Evolutionary conservation across 2,888 invertebrate species (phyloP).

Genomic region (Uropetala carovei): DNA sequence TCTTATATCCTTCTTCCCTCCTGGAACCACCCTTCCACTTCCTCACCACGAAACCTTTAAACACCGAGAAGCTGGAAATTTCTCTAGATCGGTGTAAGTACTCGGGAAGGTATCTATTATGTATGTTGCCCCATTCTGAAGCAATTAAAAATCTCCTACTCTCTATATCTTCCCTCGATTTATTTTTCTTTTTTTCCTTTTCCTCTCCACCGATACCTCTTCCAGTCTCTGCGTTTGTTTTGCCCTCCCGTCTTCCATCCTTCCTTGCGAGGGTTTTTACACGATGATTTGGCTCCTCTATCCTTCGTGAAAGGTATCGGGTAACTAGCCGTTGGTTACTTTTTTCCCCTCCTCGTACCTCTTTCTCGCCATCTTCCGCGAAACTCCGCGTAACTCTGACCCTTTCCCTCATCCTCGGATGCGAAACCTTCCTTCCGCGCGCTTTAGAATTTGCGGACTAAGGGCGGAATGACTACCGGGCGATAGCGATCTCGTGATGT

Average conservation of each 20-base stretch:
- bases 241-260: background rate
- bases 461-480: slow-evolving; percentile 34
- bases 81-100: background rate
- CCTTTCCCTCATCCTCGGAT: background rate
- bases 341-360: background rate
- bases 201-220: background rate
- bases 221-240: background rate
- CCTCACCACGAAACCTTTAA: background rate
- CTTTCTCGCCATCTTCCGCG: background rate
- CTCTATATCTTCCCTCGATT: background rate
- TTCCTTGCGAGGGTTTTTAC: slow-evolving; percentile 1
- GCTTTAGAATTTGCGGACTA: slow-evolving; percentile 44
- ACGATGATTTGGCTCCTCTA: slow-evolving; percentile 51
- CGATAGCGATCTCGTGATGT: slow-evolving; percentile 44
- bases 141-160: background rate
- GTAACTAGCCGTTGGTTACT: slow-evolving; percentile 19
- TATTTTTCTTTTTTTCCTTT: background rate
- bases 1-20: background rate
- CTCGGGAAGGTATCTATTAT: background rate
- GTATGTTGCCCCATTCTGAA: slow-evolving; percentile 1
- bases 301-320: slow-evolving; percentile 26
- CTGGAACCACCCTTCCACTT: background rate
- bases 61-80: slow-evolving; percentile 26
- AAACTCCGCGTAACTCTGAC: background rate
- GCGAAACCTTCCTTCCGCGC: background rate